Percentiles rank a stretch among this genome's conserved stretches.
Conservation (phyloP, 2,797 vertebrate species). For the Platalea minor region DNA sequence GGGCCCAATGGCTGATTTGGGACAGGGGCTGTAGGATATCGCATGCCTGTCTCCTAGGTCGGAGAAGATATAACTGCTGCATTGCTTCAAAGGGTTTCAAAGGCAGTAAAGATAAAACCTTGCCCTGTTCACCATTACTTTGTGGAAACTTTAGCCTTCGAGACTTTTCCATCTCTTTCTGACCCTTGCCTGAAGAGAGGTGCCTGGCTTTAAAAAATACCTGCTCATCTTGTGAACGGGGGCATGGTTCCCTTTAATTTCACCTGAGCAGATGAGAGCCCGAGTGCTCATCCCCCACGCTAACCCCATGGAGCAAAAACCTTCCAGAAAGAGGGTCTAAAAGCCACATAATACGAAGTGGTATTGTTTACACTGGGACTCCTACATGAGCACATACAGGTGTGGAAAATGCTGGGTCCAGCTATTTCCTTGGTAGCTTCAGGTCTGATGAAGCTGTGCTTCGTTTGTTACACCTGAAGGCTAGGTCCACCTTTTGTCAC, state of each 20-base stretch:
- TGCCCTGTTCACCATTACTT: not conserved
- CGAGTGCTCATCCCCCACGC: not conserved
- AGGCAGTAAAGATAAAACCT: not conserved
- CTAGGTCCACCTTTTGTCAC: not conserved
- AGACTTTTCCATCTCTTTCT: not conserved
- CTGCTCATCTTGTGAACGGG: not conserved
- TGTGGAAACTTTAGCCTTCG: not conserved
- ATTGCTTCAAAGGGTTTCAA: not conserved
- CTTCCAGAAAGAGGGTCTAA: not conserved
- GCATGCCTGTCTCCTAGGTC: rapidly evolving
- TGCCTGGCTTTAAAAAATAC: not conserved
- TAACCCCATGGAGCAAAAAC: not conserved
- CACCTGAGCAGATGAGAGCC: not conserved
- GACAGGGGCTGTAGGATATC: not conserved
- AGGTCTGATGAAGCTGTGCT: not conserved
- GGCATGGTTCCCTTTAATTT: not conserved
- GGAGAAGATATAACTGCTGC: not conserved
- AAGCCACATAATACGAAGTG: not conserved
- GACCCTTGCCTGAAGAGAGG: not conserved
- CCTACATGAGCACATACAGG: rapidly evolving
- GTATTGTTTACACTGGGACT: not conserved
- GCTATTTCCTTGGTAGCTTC: not conserved
- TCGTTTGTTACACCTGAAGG: not conserved
- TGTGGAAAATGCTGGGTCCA: not conserved
- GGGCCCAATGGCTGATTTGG: rapidly evolving